A percentile compares a stretch with the other conserved stretches of the same genome.
phyloP scores from a whole-genome alignment of 37 sponge, comb jelly and placozoan species.

The Aplysina aerophoba region DNA sequence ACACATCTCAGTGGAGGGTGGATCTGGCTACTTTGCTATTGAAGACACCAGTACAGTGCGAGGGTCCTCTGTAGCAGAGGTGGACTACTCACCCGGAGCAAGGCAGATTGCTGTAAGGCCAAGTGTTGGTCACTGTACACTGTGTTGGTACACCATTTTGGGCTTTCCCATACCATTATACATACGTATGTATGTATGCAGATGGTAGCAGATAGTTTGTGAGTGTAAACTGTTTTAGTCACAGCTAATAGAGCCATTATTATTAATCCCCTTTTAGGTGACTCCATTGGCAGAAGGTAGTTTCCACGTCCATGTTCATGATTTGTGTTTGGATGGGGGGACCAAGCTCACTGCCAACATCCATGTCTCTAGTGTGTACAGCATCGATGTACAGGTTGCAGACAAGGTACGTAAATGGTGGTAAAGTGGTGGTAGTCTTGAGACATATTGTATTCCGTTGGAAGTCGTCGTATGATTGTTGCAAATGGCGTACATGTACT shows the following conservation, averaged over 20 bases:
- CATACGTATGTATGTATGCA: too few relatives aligned
- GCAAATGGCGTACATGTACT: too few relatives aligned
- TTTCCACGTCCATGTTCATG: conserved; percentile 42
- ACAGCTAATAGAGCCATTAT: too few relatives aligned
- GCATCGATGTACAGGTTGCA: conserved; percentile 41
- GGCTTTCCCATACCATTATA: too few relatives aligned
- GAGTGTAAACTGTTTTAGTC: too few relatives aligned
- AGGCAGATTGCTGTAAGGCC: conserved; percentile 28
- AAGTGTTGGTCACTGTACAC: too few relatives aligned
- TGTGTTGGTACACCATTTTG: too few relatives aligned
- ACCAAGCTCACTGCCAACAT: conserved; percentile 25
- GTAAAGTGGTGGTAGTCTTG: background rate
- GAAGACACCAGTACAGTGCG: conserved; percentile 19
- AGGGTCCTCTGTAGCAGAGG: conserved; percentile 35
- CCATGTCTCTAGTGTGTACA: conserved; percentile 55
- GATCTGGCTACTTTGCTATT: conserved; percentile 70
- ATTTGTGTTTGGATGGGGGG: conserved; percentile 67
- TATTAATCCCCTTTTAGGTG: conserved; percentile 36
- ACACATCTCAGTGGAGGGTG: conserved; percentile 40
- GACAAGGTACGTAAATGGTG: conserved; percentile 52
- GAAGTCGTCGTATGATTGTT: too few relatives aligned
- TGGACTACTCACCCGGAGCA: conserved; percentile 20
- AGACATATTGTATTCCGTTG: background rate
- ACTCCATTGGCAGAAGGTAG: conserved; percentile 63
- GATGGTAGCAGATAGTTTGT: too few relatives aligned